Conservation (phyloP, 2,888 invertebrate genomes). For the Hypomecis atomaria region DNA sequence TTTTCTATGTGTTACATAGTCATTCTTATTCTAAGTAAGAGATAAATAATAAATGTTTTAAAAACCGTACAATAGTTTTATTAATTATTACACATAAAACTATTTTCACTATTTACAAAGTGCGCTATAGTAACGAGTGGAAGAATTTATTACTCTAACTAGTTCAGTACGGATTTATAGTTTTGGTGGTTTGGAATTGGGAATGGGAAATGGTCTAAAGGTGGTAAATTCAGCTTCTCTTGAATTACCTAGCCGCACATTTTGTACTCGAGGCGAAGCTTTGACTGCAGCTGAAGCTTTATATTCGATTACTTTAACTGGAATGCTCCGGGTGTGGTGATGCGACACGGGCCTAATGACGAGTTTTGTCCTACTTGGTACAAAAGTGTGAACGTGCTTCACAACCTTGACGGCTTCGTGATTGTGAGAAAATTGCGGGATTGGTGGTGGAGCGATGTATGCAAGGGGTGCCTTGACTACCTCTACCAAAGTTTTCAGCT, state of each 20-base stretch:
- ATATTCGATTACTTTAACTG: conserved; percentile 53
- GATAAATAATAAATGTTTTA: not conserved
- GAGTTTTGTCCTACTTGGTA: conserved; percentile 65
- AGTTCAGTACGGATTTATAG: conserved; percentile 45
- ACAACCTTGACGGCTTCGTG: conserved; percentile 58
- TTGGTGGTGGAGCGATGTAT: conserved; percentile 74
- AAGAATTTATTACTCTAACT: conserved; percentile 38
- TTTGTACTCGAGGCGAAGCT: conserved; percentile 47
- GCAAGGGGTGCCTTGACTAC: conserved; percentile 73
- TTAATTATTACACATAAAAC: conserved; percentile 26
- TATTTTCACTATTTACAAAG: conserved; percentile 54
- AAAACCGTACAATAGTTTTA: conserved; percentile 35
- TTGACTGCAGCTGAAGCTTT: conserved; percentile 47
- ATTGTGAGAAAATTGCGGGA: conserved; percentile 49
- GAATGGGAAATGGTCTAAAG: conserved; percentile 60
- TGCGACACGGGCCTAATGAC: conserved; percentile 65
- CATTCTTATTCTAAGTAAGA: not conserved
- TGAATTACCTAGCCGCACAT: conserved; percentile 49
- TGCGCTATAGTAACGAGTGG: conserved; percentile 67
- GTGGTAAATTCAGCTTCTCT: conserved; percentile 71
- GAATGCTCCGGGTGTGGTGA: conserved; percentile 55
- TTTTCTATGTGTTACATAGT: too few relatives aligned
- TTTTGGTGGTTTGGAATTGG: conserved; percentile 66
- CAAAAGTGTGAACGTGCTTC: conserved; percentile 67
- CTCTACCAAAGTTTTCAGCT: conserved; percentile 73